Conservation (phyloP, 2,113 vertebrate species). For the Apistogramma diplotaenia region DNA sequence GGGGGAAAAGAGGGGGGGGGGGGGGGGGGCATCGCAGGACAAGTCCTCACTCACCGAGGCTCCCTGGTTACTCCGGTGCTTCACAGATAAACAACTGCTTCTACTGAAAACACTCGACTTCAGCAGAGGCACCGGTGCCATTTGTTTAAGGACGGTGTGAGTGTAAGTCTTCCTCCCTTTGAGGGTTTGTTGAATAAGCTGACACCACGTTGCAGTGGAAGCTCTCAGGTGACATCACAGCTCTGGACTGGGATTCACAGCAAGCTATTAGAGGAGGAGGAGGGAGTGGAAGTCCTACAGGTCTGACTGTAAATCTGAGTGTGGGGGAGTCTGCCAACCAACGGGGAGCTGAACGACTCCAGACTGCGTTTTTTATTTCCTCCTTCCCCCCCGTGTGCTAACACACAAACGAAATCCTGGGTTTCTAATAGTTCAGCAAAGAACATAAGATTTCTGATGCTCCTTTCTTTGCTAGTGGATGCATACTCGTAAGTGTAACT, state of each 20-base stretch:
- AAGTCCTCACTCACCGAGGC: background rate
- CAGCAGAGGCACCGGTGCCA: background rate
- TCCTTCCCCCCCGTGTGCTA: background rate
- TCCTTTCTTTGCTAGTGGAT: background rate
- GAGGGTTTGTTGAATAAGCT: background rate
- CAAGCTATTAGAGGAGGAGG: constrained; percentile 9
- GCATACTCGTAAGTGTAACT: rapidly evolving
- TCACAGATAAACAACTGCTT: background rate
- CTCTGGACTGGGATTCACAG: constrained; percentile 49
- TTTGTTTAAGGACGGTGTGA: background rate
- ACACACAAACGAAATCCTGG: background rate
- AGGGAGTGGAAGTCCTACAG: background rate
- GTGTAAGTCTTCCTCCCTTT: background rate
- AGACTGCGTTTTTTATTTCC: background rate
- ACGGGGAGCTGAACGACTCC: constrained; percentile 1
- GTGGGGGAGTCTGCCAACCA: constrained; percentile 17
- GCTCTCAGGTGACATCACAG: constrained; percentile 44
- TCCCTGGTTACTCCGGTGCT: background rate
- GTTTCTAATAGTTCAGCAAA: background rate
- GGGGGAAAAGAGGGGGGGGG: too few species aligned
- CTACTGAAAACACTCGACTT: background rate
- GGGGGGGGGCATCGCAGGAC: too few species aligned
- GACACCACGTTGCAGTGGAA: background rate
- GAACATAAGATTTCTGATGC: rapidly evolving
- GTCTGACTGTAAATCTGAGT: constrained; percentile 45